Conservation (phyloP, 2,888 invertebrate genomes). For the Cenopis cana region DNA sequence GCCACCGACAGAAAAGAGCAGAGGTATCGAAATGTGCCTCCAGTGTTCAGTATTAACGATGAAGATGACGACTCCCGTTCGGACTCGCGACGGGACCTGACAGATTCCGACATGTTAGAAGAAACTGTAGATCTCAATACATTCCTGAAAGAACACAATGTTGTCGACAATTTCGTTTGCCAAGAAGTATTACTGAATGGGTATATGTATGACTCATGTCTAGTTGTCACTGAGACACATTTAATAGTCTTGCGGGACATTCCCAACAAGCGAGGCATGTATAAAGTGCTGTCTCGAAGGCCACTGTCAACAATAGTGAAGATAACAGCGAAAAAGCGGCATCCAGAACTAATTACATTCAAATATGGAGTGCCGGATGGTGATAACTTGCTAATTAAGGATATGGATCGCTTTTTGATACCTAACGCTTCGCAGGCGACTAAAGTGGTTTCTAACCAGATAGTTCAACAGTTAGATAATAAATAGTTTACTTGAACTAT, state of each 20-base stretch:
- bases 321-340: conserved; percentile 98
- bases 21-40: conserved; percentile 94
- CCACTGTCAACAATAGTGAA: conserved; percentile 96
- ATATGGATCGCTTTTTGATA: conserved; percentile 96
- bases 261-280: conserved; percentile 90
- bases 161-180: conserved; percentile 95
- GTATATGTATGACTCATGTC: conserved; percentile 94
- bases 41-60: conserved; percentile 97
- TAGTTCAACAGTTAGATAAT: conserved; percentile 82
- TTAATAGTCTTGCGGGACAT: conserved; percentile 94
- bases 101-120: conserved; percentile 86
- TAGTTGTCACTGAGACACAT: conserved; percentile 94
- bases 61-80: conserved; percentile 84
- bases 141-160: conserved; percentile 93
- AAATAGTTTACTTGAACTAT: conserved; percentile 19
- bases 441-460: conserved; percentile 95
- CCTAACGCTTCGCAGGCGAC: conserved; percentile 96
- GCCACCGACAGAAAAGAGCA: conserved; percentile 93
- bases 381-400: conserved; percentile 91
- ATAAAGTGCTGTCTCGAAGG: conserved; percentile 94
- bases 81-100: conserved; percentile 69
- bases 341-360: conserved; percentile 98
- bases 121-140: conserved; percentile 92
- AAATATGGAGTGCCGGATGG: conserved; percentile 96
- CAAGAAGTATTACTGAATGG: conserved; percentile 96